These are phyloP conservation scores for Megastigmus dorsalis DNA, from an alignment of 2,888 invertebrate species.

Conservation along the genomic window DNA sequence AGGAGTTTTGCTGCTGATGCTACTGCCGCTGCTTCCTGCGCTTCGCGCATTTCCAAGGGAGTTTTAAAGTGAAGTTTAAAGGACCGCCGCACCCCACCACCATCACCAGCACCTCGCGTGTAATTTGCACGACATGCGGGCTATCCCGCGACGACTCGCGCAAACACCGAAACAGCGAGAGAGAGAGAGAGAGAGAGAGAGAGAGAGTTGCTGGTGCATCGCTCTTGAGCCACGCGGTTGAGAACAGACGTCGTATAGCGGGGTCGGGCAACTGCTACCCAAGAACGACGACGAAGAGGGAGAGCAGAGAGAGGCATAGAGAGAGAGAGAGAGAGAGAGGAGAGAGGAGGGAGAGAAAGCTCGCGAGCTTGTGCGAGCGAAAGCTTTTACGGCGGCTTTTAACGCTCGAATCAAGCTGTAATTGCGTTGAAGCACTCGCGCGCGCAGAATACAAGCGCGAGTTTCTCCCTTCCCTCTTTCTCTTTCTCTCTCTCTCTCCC, in stretches of 20 bases:
- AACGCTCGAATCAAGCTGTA: conserved; percentile 57
- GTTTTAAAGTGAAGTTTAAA: too few relatives aligned
- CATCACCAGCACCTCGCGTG: not conserved
- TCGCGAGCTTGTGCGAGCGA: not conserved
- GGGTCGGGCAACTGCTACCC: not conserved
- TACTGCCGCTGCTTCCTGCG: not conserved
- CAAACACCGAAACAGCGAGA: not conserved
- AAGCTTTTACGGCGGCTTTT: conserved; percentile 59
- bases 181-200: not conserved
- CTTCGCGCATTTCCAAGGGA: not conserved
- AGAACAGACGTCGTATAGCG: not conserved
- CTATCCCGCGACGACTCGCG: not conserved
- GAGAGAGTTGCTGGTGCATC: not conserved
- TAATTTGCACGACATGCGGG: not conserved
- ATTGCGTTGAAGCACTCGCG: conserved; percentile 55
- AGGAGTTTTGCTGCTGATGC: too few relatives aligned
- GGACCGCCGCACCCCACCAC: too few relatives aligned
- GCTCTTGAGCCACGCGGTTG: not conserved
- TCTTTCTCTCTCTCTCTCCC: not conserved
- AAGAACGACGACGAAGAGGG: not conserved
- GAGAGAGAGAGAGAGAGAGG: conserved; percentile 22
- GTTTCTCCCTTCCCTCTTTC: not conserved
- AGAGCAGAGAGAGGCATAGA: not conserved
- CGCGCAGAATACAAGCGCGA: conserved; percentile 28
- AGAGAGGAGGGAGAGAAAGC: not conserved